A percentile compares a stretch with the other conserved stretches of the same genome.
Evolutionary conservation across 2,113 vertebrate genomes (phyloP).

Genomic region (Mirza zaza): DNA sequence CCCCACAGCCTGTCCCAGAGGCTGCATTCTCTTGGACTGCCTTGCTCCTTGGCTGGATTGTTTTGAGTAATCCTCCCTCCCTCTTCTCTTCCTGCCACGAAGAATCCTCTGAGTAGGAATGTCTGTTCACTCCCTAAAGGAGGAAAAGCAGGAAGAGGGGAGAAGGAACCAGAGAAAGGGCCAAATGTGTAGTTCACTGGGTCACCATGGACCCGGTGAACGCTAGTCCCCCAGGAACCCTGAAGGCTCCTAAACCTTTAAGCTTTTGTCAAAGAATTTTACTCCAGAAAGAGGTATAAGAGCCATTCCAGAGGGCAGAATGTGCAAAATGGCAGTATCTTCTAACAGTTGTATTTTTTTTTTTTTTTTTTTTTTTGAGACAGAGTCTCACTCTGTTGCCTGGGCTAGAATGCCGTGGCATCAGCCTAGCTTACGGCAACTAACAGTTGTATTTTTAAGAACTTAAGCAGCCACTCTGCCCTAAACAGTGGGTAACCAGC

Average conservation of each 20-base stretch:
- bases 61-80: neutral
- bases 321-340: neutral
- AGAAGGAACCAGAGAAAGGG: neutral
- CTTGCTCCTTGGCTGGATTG: neutral
- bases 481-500: neutral
- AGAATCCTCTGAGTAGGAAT: neutral
- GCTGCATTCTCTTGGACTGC: neutral
- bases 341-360: neutral
- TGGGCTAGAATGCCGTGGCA: no score
- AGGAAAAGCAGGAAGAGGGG: neutral
- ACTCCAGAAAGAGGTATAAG: neutral
- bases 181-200: neutral
- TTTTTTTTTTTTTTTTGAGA: no score
- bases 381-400: no score
- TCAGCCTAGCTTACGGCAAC: no score
- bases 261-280: neutral
- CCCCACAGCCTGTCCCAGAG: neutral
- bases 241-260: neutral
- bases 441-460: neutral
- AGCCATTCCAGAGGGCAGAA: neutral
- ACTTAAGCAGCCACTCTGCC: neutral
- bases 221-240: neutral
- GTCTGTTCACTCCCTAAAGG: neutral
- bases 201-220: neutral
- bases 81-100: neutral